Conservation (phyloP, 2,888 invertebrate genomes). For the Nymphalis urticae region DNA sequence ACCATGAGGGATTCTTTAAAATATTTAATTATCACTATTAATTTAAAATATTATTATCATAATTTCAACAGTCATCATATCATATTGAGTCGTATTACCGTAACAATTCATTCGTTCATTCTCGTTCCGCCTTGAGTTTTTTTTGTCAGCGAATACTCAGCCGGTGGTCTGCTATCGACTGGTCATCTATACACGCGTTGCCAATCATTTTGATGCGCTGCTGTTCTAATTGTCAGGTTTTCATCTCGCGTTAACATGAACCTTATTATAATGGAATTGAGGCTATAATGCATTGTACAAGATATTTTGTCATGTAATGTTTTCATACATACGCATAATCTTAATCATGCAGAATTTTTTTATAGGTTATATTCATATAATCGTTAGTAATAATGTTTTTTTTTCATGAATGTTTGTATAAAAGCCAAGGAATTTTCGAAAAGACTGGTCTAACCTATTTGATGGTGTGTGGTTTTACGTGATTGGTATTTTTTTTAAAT, state of each 20-base stretch:
- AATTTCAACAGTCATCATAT: neutral
- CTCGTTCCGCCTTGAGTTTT: constrained; percentile 16
- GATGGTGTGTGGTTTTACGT: too few relatives aligned
- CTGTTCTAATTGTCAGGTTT: constrained; percentile 15
- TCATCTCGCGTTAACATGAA: neutral
- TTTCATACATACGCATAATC: constrained; percentile 13
- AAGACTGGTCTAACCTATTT: too few relatives aligned
- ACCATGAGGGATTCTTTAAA: too few relatives aligned
- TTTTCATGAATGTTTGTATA: too few relatives aligned
- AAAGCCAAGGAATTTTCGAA: too few relatives aligned
- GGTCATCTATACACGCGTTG: constrained; percentile 36
- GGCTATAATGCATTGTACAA: neutral
- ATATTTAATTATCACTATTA: too few relatives aligned
- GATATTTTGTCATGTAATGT: constrained; percentile 6
- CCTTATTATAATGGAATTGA: constrained; percentile 18
- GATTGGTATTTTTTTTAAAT: too few relatives aligned
- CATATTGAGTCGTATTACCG: constrained; percentile 1
- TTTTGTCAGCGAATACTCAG: constrained; percentile 14
- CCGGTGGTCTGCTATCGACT: constrained; percentile 35
- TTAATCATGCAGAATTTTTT: neutral
- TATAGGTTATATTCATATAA: neutral
- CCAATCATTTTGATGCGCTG: constrained; percentile 43
- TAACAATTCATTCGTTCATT: constrained; percentile 4
- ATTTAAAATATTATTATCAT: neutral
- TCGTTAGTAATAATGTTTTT: too few relatives aligned